phyloP scores from a whole-genome alignment of 2,888 invertebrate species.

The Ichneumoninae sp. region DNA sequence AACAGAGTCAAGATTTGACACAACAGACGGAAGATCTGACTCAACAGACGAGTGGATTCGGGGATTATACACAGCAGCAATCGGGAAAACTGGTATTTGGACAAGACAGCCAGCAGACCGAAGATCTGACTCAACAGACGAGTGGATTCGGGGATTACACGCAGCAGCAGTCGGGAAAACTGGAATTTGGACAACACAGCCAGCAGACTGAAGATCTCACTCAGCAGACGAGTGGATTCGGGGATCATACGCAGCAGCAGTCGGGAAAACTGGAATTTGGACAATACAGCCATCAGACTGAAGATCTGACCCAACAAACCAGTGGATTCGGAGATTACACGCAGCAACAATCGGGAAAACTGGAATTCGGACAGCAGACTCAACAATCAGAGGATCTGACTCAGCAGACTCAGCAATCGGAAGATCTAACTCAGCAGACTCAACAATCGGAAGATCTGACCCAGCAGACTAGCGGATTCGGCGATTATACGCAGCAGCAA shows the following conservation, averaged over 20 bases:
- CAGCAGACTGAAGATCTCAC: conserved; percentile 60
- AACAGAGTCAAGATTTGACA: conserved; percentile 73
- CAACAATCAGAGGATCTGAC: conserved; percentile 54
- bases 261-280: conserved; percentile 65
- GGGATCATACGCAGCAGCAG: conserved; percentile 47
- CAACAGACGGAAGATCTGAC: conserved; percentile 70
- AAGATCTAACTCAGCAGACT: too few relatives aligned
- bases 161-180: conserved; percentile 55
- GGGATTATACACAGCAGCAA: conserved; percentile 45
- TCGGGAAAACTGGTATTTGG: conserved; percentile 65
- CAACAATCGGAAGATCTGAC: neutral
- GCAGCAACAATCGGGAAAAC: conserved; percentile 54
- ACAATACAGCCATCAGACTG: conserved; percentile 63
- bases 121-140: conserved; percentile 50
- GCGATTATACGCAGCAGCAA: too few relatives aligned
- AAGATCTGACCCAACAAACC: conserved; percentile 49
- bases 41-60: conserved; percentile 58
- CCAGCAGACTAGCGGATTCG: neutral
- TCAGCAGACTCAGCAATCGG: too few relatives aligned
- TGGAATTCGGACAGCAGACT: conserved; percentile 66
- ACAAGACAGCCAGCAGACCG: conserved; percentile 63
- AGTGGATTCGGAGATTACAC: conserved; percentile 36
- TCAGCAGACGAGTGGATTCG: conserved; percentile 41
- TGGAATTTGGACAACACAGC: conserved; percentile 66
- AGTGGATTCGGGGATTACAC: conserved; percentile 37